phyloP scores from a whole-genome alignment of 2,797 vertebrate species.

The Pogonophryne albipinna region DNA sequence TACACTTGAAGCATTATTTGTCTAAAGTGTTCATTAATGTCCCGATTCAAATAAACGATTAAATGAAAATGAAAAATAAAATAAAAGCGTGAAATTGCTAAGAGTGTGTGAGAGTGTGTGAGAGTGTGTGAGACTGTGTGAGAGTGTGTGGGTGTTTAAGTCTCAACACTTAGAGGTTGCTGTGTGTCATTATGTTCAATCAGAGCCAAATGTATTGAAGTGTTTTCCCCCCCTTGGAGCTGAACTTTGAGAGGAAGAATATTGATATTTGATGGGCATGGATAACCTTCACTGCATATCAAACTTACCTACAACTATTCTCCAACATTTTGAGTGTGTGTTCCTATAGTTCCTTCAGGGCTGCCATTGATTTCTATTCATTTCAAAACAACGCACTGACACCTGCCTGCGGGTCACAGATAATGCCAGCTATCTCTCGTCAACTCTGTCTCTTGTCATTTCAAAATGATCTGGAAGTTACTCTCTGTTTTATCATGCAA shows the following conservation, averaged over 20 bases:
- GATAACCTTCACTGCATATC: not conserved
- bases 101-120: no score
- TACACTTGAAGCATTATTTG: no score
- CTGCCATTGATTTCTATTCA: slow-evolving; percentile 45
- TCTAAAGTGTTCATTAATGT: no score
- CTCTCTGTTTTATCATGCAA: not conserved
- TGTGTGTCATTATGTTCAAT: slow-evolving; percentile 18
- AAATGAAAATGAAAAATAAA: no score
- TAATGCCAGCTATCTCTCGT: not conserved
- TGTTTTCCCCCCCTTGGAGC: not conserved
- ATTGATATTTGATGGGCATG: slow-evolving; percentile 2
- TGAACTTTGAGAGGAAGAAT: not conserved
- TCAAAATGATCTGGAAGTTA: not conserved
- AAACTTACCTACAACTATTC: not conserved
- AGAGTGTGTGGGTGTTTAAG: slow-evolving; percentile 9
- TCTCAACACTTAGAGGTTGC: slow-evolving; percentile 2
- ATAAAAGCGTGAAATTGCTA: not conserved
- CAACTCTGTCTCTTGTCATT: not conserved
- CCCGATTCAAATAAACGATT: no score
- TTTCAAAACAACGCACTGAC: slow-evolving; percentile 25
- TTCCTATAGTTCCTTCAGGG: slow-evolving; percentile 4
- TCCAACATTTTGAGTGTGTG: not conserved
- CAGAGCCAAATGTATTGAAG: not conserved
- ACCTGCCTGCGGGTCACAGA: slow-evolving; percentile 25
- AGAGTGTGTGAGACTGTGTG: no score